Base-by-base conservation (phyloP, 1,140 invertebrate species). In the Anagrus nilaparvatae region DNA sequence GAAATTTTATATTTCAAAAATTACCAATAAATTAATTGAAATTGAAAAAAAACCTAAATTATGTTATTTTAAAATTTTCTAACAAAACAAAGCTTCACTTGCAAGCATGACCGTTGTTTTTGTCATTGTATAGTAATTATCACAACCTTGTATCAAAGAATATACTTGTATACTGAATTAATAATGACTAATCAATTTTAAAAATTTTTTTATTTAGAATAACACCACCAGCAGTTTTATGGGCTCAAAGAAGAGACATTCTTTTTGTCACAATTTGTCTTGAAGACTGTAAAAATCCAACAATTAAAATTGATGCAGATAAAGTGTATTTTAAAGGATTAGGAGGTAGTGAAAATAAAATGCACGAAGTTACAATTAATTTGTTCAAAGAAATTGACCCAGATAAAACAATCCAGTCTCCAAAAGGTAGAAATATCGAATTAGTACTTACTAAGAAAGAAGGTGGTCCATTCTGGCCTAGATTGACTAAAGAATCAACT, bases 191-290 rank as follows among this genome's bases (percentile, higher is more conserved):
- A 35, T 17, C 19, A 38, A 23, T 24, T 27, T 13, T 42, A 27
- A 8, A 27, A 25, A 9, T 34, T 29, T 48, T 44, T 44, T 28
- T 48, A 66, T 64, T 47, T 43, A 74, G 71, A 46, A 32, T 70
- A 51, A 66, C 73, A 53, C 83, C 84, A 47, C 89, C 91, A 25
- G 79, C 85, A 32, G 81, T 94, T 28, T 78, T 83, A 56, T 97
- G 92, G 93, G 93, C 92, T 14, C 91, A 97, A 67, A 77, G 85
- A 57, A 79, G 73, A 55, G 74, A 78, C 51, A 65, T 80, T 50
- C 65, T 97, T 28, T 93, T 79, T 64, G 65, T 96, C 36, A 95
- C 88, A 32, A 80, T 96, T 55, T 85, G 84, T 61, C 67, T 96
- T 49, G 89, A 93, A 75, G 84, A 88, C 56, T 89, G 84, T 63